These are phyloP conservation scores for Babyrousa celebensis DNA, from an alignment of 2,797 vertebrate species.

Conservation along the genomic window DNA sequence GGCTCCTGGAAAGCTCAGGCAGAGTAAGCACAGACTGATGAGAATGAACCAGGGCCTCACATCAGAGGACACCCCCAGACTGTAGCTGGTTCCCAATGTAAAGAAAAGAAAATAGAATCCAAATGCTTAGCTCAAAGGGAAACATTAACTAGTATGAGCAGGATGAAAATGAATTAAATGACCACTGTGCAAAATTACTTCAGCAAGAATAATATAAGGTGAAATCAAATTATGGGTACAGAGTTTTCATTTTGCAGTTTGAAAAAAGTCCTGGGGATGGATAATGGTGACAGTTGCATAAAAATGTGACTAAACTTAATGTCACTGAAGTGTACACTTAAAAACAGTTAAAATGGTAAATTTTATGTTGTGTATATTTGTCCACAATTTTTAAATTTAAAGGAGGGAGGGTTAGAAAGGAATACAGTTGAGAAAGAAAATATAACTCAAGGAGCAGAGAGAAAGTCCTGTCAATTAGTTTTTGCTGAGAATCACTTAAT, in stretches of 20 bases:
- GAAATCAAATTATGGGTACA: not conserved
- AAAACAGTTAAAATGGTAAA: not conserved
- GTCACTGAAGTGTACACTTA: not conserved
- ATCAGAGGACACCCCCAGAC: not conserved
- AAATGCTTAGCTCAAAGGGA: not conserved
- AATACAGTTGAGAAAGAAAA: not conserved
- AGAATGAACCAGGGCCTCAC: not conserved
- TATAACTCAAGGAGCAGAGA: not conserved
- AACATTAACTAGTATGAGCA: not conserved
- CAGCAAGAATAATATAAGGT: not conserved
- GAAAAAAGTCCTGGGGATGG: not conserved
- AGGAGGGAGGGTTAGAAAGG: not conserved
- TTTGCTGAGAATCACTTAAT: not conserved
- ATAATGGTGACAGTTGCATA: not conserved
- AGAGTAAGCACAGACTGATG: not conserved
- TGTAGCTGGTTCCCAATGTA: not conserved
- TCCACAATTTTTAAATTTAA: not conserved
- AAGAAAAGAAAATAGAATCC: not conserved
- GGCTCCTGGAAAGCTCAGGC: not conserved
- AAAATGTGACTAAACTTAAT: not conserved
- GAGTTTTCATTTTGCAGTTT: not conserved
- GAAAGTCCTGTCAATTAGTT: not conserved
- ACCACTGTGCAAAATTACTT: not conserved
- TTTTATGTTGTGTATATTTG: not conserved
- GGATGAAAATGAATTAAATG: not conserved